Conservation (phyloP, 2,888 invertebrate genomes). For the Baronia brevicornis region DNA sequence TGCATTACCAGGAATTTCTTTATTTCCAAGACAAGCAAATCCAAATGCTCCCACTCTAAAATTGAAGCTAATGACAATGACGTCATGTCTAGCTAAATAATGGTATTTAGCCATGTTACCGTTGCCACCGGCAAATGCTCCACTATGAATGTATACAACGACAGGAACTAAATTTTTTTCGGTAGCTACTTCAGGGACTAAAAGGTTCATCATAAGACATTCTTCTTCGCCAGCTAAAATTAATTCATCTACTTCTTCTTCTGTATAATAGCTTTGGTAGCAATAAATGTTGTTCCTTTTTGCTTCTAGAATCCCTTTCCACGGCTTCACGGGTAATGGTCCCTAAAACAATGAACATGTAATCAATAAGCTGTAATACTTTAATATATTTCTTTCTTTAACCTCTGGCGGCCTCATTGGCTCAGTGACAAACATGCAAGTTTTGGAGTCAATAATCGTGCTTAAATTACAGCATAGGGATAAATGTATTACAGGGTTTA, state of each 20-base stretch:
- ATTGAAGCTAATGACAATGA: slow-evolving; percentile 80
- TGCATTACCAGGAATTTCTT: slow-evolving; percentile 85
- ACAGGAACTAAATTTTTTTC: slow-evolving; percentile 51
- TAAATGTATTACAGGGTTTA: too few relatives aligned
- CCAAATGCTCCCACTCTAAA: slow-evolving; percentile 84
- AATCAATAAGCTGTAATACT: too few relatives aligned
- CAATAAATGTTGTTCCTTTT: slow-evolving; percentile 35
- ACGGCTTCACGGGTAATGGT: slow-evolving; percentile 48
- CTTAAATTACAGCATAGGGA: too few relatives aligned
- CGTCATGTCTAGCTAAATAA: slow-evolving; percentile 79
- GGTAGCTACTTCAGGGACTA: slow-evolving; percentile 45
- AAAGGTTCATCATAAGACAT: slow-evolving; percentile 46
- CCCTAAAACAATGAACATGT: slow-evolving; percentile 51
- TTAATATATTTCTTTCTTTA: too few relatives aligned
- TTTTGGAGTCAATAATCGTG: too few relatives aligned
- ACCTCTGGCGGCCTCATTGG: too few relatives aligned
- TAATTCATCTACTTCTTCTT: slow-evolving; percentile 33
- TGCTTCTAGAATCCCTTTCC: slow-evolving; percentile 40
- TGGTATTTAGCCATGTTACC: slow-evolving; percentile 63
- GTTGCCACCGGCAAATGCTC: slow-evolving; percentile 55
- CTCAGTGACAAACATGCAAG: too few relatives aligned
- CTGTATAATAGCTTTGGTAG: slow-evolving; percentile 47
- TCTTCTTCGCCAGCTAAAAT: slow-evolving; percentile 49
- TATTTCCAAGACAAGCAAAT: slow-evolving; percentile 77
- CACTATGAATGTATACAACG: slow-evolving; percentile 58